Base-by-base conservation (phyloP, 2,888 invertebrate species). In the Calameuta filiformis region DNA sequence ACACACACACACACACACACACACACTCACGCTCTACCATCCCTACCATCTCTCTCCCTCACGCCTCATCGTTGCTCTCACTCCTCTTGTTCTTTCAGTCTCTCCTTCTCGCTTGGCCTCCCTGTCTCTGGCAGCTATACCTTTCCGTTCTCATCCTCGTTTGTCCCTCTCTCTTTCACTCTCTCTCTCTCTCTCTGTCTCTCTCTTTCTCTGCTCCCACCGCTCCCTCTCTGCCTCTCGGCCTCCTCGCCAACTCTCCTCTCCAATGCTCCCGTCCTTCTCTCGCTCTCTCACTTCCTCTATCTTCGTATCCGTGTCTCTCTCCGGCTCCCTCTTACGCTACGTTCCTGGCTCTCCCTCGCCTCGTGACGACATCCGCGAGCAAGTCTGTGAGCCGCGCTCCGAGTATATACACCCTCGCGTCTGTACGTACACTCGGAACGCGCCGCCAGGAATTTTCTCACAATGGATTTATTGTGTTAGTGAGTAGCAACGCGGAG, bases 391-490 rank as follows among this genome's bases (percentile, higher is more conserved):
- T 71, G 71, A 56, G 71, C 12, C 31, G 71, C 71, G 34, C 71
- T 34, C 12, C 71, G 71, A 71, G 33, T 71, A 31, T 71, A 71
- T 71, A 71, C 71, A 71, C 31, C 71, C 71, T 71, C 71, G 71
- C 71, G 78, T 77, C 79, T 83, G 82, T 86, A 86, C 83, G 85
- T 87, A 84, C 86, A 85, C 85, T 85, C 85, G 86, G 87, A 87
- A 88, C 86, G 86, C 82, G 86, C 86, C 84, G 85, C 84, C 83
- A 85, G 85, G 88, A 88, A 89, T 88, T 86, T 87, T 87, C 83
- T 87, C 86, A 88, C 89, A 89, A 89, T 89, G 87, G 87, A 83
- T 84, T 84, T 85, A 84, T 87, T 83, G 88, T 89, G 85, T 89
- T 86, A 82, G 89, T 88, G 88, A 87, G 84, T 56, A 75, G 78